A percentile compares a stretch with the other conserved stretches of the same genome.
Conservation (phyloP, 2,888 invertebrate species). For the Drosophila monieri region DNA sequence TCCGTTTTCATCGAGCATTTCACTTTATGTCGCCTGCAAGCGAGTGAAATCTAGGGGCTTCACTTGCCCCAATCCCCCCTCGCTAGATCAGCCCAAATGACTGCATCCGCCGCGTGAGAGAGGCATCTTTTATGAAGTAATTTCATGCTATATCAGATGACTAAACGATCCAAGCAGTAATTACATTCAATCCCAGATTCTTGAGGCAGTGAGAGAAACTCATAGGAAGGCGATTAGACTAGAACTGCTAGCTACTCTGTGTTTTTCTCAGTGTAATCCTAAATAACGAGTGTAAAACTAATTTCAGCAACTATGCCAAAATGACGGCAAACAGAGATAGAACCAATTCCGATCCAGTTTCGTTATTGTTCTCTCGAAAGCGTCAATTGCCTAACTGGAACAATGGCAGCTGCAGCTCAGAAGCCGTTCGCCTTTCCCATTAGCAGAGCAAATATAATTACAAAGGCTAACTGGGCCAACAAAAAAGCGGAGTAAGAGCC, state of each 20-base stretch:
- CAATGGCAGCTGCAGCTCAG: slow-evolving; percentile 46
- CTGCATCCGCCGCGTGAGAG: slow-evolving; percentile 67
- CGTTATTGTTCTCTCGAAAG: slow-evolving; percentile 32
- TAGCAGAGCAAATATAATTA: slow-evolving; percentile 75
- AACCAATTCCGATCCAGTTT: slow-evolving; percentile 39
- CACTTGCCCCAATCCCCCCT: slow-evolving; percentile 6
- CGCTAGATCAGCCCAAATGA: slow-evolving; percentile 63
- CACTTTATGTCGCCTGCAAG: slow-evolving; percentile 60
- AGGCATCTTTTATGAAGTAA: slow-evolving; percentile 63
- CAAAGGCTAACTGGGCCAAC: slow-evolving; percentile 64
- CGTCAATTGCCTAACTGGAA: slow-evolving; percentile 64
- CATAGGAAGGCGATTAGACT: not conserved
- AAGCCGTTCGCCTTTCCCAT: slow-evolving; percentile 30
- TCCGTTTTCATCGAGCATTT: slow-evolving; percentile 54
- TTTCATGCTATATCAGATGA: slow-evolving; percentile 59
- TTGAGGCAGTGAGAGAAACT: slow-evolving; percentile 19
- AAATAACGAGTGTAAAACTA: slow-evolving; percentile 59
- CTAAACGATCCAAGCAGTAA: slow-evolving; percentile 52
- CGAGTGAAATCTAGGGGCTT: slow-evolving; percentile 63
- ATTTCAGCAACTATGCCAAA: slow-evolving; percentile 62
- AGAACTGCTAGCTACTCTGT: not conserved
- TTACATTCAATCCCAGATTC: slow-evolving; percentile 66
- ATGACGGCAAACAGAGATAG: slow-evolving; percentile 58
- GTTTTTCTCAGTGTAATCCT: slow-evolving; percentile 35
- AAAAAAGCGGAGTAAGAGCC: slow-evolving; percentile 29